phyloP scores from a whole-genome alignment of 2,113 vertebrate genomes.

The Oreochromis tanganicae region DNA sequence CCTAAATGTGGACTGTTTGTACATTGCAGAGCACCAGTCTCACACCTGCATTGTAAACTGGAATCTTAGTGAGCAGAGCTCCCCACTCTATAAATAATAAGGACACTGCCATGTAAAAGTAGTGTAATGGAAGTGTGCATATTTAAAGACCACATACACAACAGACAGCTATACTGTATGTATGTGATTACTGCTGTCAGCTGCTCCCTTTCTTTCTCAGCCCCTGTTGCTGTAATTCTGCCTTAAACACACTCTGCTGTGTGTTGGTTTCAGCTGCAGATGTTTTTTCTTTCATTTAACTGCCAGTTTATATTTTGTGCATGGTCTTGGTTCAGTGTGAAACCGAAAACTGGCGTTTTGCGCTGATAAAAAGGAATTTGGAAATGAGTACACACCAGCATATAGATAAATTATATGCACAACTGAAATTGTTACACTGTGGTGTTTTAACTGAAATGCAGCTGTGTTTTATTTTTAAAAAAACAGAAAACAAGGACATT shows the following conservation, averaged over 20 bases:
- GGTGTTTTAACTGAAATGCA: not conserved
- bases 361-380: not conserved
- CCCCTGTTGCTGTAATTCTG: not conserved
- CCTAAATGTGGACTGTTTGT: not conserved
- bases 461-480: not conserved
- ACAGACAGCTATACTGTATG: not conserved
- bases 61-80: not conserved
- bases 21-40: not conserved
- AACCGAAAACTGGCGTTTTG: not conserved
- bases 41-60: not conserved
- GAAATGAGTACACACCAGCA: not conserved
- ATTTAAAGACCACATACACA: not conserved
- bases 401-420: not conserved
- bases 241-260: not conserved
- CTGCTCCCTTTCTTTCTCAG: not conserved
- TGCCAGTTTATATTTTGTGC: not conserved
- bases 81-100: not conserved
- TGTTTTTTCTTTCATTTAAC: not conserved
- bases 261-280: not conserved
- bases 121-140: not conserved
- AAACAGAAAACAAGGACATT: not conserved
- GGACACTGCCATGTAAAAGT: not conserved
- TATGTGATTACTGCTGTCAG: not conserved
- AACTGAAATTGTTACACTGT: not conserved
- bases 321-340: not conserved